A percentile compares a stretch with the other conserved stretches of the same genome.
phyloP scores from a whole-genome alignment of 2,888 invertebrate genomes.

The Heteromurus nitidus region DNA sequence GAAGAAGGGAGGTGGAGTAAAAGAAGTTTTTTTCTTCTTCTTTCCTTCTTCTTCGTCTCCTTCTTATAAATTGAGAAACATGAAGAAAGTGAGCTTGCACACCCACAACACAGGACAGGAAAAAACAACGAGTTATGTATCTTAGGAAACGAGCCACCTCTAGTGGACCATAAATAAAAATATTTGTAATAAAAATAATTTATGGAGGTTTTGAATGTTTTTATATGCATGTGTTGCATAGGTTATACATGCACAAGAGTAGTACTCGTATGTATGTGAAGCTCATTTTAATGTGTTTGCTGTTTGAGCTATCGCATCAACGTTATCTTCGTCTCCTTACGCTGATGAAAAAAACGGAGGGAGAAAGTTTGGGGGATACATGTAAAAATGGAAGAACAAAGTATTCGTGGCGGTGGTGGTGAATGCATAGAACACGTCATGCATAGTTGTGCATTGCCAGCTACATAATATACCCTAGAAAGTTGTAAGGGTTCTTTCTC shows the following conservation, averaged over 20 bases:
- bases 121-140: slow-evolving; percentile 22
- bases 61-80: slow-evolving; percentile 22
- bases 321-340: slow-evolving; percentile 8
- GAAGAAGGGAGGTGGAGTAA: not conserved
- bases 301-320: slow-evolving; percentile 21
- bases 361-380: not conserved
- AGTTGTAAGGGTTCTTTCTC: no score
- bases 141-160: slow-evolving; percentile 44
- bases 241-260: not conserved
- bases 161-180: slow-evolving; percentile 59
- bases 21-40: no score
- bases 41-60: no score
- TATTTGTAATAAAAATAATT: slow-evolving; percentile 61
- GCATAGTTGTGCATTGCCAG: not conserved
- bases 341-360: not conserved
- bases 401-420: slow-evolving; percentile 13
- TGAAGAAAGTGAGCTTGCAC: not conserved
- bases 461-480: no score
- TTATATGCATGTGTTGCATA: slow-evolving; percentile 32
- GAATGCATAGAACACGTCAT: no score
- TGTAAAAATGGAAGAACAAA: slow-evolving; percentile 20
- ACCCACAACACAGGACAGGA: not conserved
- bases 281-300: slow-evolving; percentile 22
- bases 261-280: not conserved
- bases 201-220: slow-evolving; percentile 56